A percentile compares a stretch with the other conserved stretches of the same genome.
phyloP scores from a whole-genome alignment of 1,140 invertebrate species.

The Drosophila eugracilis region DNA sequence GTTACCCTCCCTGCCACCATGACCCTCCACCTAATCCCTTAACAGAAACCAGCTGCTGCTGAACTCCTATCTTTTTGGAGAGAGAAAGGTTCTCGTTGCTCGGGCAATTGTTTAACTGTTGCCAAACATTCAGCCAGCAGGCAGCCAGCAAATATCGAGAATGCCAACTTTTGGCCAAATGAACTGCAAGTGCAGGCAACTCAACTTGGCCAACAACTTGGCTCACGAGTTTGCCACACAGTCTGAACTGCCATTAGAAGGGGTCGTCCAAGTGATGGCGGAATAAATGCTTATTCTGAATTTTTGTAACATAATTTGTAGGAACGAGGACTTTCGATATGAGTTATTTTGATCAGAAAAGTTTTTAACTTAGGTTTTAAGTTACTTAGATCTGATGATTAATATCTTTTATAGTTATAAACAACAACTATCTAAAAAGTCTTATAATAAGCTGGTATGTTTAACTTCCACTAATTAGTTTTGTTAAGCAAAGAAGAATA shows the following conservation, averaged over 20 bases:
- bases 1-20: conserved; percentile 5
- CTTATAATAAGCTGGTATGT: not conserved
- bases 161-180: conserved; percentile 70
- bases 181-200: conserved; percentile 71
- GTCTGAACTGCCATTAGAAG: conserved; percentile 7
- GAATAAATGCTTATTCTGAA: not conserved
- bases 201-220: too few relatives aligned
- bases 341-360: not conserved
- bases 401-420: too few relatives aligned
- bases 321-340: not conserved
- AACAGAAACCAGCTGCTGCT: conserved; percentile 21
- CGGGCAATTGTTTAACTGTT: conserved; percentile 36
- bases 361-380: too few relatives aligned
- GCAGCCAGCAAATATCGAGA: conserved; percentile 23
- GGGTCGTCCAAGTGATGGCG: conserved; percentile 1
- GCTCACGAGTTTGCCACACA: conserved; percentile 48
- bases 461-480: not conserved
- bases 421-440: too few relatives aligned
- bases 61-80: conserved; percentile 36
- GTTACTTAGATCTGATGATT: too few relatives aligned
- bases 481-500: not conserved
- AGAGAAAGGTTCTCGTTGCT: conserved; percentile 57
- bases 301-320: not conserved
- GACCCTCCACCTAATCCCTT: conserved; percentile 5
- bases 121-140: conserved; percentile 28